Conservation (phyloP, 2,888 invertebrate genomes). For the Dicranocentrus wangi region DNA sequence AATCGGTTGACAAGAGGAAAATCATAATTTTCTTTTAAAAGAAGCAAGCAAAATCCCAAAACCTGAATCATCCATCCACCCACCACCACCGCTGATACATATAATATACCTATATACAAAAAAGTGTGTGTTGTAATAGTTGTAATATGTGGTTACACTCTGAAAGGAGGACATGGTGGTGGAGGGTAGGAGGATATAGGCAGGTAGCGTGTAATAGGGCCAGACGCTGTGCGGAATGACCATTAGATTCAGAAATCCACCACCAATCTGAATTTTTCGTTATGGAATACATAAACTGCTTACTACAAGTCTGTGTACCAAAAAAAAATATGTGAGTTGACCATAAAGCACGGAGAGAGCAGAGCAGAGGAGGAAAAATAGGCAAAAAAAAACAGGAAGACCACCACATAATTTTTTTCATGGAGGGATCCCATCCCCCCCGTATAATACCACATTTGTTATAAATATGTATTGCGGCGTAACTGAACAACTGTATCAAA, state of each 20-base stretch:
- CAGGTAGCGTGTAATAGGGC: too few relatives aligned
- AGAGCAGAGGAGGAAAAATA: not conserved
- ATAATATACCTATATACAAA: too few relatives aligned
- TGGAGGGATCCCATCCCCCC: conserved; percentile 8
- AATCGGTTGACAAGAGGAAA: conserved; percentile 43
- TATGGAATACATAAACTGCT: conserved; percentile 29
- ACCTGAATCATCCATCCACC: too few relatives aligned
- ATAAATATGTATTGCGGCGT: conserved; percentile 41
- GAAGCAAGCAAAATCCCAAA: too few relatives aligned
- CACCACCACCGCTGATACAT: too few relatives aligned
- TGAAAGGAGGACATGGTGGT: too few relatives aligned
- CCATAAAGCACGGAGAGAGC: conserved; percentile 13
- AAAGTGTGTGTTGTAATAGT: too few relatives aligned
- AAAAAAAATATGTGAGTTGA: conserved; percentile 19
- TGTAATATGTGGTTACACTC: too few relatives aligned
- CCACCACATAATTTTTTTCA: too few relatives aligned
- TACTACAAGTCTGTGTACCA: not conserved
- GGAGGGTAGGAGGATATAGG: too few relatives aligned
- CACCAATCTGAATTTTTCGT: conserved; percentile 32
- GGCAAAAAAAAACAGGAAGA: too few relatives aligned
- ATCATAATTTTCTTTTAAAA: conserved; percentile 48
- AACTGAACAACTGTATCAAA: conserved; percentile 59
- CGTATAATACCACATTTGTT: conserved; percentile 5
- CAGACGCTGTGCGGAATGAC: too few relatives aligned
- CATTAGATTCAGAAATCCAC: conserved; percentile 21